Evolutionary conservation across 2,888 invertebrate genomes (phyloP).

Genomic region (Tigriopus californicus): DNA sequence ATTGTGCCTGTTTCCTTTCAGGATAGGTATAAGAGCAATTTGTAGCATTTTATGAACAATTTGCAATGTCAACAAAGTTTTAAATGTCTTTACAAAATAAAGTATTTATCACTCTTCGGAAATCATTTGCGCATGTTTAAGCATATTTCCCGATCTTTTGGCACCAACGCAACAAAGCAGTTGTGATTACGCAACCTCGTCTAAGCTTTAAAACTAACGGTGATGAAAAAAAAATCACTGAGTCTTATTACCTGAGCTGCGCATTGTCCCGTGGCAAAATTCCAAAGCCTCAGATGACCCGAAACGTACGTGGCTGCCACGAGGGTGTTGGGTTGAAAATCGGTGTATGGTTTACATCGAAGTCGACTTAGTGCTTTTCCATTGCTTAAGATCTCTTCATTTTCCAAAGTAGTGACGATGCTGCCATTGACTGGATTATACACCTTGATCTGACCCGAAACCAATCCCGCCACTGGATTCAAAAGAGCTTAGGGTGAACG

Average conservation of each 20-base stretch:
- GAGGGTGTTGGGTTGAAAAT: neutral
- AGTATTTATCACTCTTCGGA: too few relatives aligned
- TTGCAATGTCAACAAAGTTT: too few relatives aligned
- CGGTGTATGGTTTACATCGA: neutral
- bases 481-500: neutral
- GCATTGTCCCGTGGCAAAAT: neutral
- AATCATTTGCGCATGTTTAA: too few relatives aligned
- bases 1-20: too few relatives aligned
- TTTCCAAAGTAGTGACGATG: neutral
- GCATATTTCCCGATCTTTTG: too few relatives aligned
- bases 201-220: too few relatives aligned
- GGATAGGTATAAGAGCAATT: too few relatives aligned
- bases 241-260: neutral
- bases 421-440: neutral
- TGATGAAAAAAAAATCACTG: too few relatives aligned
- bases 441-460: neutral
- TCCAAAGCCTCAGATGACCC: constrained; percentile 7
- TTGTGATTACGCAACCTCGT: too few relatives aligned
- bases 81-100: too few relatives aligned
- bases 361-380: neutral
- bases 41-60: too few relatives aligned
- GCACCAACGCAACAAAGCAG: too few relatives aligned
- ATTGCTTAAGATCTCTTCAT: neutral
- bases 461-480: neutral
- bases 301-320: constrained; percentile 6